Conservation (phyloP, 2,797 vertebrate species). For the Anguilla pacifica region DNA sequence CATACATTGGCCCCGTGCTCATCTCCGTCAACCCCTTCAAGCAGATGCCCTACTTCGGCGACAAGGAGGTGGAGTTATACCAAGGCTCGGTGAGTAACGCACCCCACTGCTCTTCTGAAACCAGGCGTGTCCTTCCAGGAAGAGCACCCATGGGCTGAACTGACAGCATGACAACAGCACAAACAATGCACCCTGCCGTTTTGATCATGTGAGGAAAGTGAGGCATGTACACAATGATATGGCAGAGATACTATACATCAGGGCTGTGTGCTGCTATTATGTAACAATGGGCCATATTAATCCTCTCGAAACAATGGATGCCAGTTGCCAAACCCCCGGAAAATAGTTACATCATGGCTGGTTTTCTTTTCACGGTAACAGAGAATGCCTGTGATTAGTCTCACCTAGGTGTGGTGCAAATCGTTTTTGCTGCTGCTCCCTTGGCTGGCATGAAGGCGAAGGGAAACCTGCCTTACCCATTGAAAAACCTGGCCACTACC, state of each 20-base stretch:
- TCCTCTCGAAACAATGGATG: neutral
- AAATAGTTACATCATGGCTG: neutral
- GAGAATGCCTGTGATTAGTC: constrained; percentile 45
- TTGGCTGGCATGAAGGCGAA: constrained; percentile 55
- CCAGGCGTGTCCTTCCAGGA: constrained; percentile 51
- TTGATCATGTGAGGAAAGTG: neutral
- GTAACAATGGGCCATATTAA: neutral
- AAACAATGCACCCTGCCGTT: neutral
- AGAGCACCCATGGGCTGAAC: neutral
- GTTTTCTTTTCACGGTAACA: constrained; percentile 37
- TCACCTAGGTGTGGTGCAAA: constrained; percentile 50
- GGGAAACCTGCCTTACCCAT: constrained; percentile 56
- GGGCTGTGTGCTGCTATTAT: neutral
- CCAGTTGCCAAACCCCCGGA: neutral
- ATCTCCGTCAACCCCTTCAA: constrained; percentile 99
- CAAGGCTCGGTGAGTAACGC: constrained; percentile 92
- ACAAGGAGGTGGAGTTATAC: constrained; percentile 98
- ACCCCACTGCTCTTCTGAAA: constrained; percentile 29
- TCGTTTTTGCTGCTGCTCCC: constrained; percentile 50
- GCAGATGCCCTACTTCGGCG: constrained; percentile 98
- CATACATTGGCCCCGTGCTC: constrained; percentile 95
- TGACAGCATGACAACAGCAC: neutral
- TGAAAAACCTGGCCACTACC: constrained; percentile 56
- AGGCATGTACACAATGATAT: neutral
- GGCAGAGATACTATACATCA: neutral